A percentile compares a stretch with the other conserved stretches of the same genome.
Evolutionary conservation across 2,113 vertebrate species (phyloP).

Genomic region (Ailurus styani): DNA sequence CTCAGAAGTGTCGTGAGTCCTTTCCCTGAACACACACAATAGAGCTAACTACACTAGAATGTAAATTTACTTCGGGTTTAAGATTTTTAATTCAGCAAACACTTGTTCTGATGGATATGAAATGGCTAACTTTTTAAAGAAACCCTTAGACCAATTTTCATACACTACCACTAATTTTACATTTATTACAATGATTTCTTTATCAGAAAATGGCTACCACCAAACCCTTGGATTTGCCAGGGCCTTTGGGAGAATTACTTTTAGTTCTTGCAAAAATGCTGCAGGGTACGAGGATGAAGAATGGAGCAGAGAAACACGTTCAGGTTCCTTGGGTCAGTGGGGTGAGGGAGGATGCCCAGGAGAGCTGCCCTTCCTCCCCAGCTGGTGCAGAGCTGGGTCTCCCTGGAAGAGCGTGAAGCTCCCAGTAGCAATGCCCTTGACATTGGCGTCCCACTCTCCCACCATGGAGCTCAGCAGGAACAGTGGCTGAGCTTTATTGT

Average conservation of each 20-base stretch:
- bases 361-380: background rate
- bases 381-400: background rate
- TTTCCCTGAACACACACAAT: background rate
- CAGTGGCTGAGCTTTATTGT: background rate
- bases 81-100: background rate
- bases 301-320: background rate
- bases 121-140: background rate
- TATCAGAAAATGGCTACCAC: background rate
- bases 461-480: background rate
- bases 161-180: background rate
- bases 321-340: background rate
- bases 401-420: background rate
- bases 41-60: background rate
- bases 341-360: background rate
- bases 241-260: background rate
- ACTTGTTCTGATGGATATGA: background rate
- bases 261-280: background rate
- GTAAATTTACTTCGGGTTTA: background rate
- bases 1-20: background rate
- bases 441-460: accelerated
- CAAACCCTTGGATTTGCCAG: background rate
- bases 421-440: accelerated
- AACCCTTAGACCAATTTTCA: background rate
- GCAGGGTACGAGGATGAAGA: background rate
- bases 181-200: background rate